Base-by-base conservation (phyloP, 1,140 invertebrate genomes). In the Trichonephila clavipes region DNA sequence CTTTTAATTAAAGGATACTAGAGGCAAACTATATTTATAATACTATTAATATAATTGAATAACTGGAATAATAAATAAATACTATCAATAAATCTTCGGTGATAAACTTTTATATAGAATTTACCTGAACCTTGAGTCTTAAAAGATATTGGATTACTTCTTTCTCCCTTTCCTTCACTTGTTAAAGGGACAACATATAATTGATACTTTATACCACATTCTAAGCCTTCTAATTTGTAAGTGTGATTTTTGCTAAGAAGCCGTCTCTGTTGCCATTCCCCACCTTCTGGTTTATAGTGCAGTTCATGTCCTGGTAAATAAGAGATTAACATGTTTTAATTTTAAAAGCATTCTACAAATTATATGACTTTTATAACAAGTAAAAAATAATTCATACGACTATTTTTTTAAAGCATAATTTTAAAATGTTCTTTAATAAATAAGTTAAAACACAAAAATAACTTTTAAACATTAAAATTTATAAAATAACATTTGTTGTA, bases 261-360 rank as follows among this genome's bases (percentile, higher is more conserved):
- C 64, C 95, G 94, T 16, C 94, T 92, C 66, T 94, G 95, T 92
- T 98, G 98, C 98, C 98, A 98, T 95, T 99, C 98, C 51, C 98
- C 98, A 95, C 98, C 98, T 96, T 98, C 98, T 51, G 97, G 98
- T 95, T 98, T 98, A 96, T 98, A 99, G 95, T 98, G 98, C 94
- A 99, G 97, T n/a, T 98, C 98, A 95, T 98, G 98, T 19, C 94
- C 94, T 94, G 14, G 58, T 34, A 62, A 58, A 28, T 24, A 85
- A 69, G 24, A 24, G 16, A 51, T 10, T 51, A 51, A 10, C 10
- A 51, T 12, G 0, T 51, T 1, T 28, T 28, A 51, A 51, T 51
- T 51, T 51, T 51, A 51, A 51, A 51, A 51, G 0, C 10, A 51
- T 51, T 51, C 51, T 1, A 51, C 7, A 51, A 10, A 51, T 51